Base-by-base conservation (phyloP, 2,797 vertebrate species). In the Mormyrops boulengeri region DNA sequence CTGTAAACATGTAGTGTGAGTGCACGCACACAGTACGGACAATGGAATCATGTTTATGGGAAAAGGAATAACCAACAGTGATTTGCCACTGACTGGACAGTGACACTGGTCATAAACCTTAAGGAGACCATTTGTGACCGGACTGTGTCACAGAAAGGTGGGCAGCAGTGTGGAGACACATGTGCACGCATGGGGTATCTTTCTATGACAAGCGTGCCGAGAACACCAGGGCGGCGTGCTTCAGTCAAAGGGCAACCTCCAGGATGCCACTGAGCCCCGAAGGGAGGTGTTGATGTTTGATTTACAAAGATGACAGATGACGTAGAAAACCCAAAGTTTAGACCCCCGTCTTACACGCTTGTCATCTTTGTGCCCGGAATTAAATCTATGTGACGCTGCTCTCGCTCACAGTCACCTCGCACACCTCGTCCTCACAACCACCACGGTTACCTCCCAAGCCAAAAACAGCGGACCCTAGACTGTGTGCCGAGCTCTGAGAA, bases 391-490 rank as follows among this genome's bases (percentile, higher is more conserved):
- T 95, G 90, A 95, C 93, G 26, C 95, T 95, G 22, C 93, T 93
- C 14, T 95, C 95, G 0, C 94, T 93, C 22, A 93, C 93, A 62
- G 93, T 26, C 38, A 94, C 95, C 90, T 96, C 95, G 85, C 95
- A 95, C 90, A 93, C 92, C 0, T 95, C 95, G 11, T 95, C 95
- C 0, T 91, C 92, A 66, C 96, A 95, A 84, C 90, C 91, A 0
- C 90, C 49, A 7, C 92, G 91, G 0, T 92, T 93, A 22, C 97
- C 91, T 0, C 95, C 94, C 0, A 97, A 93, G 87, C 96, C 96
- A n/a, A 97, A 97, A 95, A 95, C 91, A 7, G 92, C 93, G 0
- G 95, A 91, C 0, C 94, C 93, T 44, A 93, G 92, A 91, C 92
- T 91, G 2, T 91, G 93, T 77, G 91, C 89, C 0, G 89, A 90